A percentile compares a stretch with the other conserved stretches of the same genome.
Evolutionary conservation across 2,888 invertebrate species (phyloP).

Genomic region (Pecten maximus): DNA sequence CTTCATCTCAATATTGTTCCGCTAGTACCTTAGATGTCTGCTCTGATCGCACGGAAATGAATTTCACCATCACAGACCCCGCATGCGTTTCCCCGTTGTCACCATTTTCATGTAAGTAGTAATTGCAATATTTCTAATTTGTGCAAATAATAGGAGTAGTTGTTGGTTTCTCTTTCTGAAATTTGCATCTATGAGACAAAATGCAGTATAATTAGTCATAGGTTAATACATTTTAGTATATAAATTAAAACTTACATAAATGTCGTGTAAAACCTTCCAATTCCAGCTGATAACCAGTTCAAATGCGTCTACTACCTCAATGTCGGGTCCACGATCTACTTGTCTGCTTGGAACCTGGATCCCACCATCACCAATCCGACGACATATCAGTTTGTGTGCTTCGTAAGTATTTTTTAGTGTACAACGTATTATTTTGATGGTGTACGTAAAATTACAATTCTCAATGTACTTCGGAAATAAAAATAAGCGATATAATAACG

Average conservation of each 20-base stretch:
- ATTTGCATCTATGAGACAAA: no score
- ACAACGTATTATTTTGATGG: no score
- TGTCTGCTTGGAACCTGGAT: conserved; percentile 43
- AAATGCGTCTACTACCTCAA: conserved; percentile 38
- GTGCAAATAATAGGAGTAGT: no score
- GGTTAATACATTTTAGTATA: no score
- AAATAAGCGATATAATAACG: no score
- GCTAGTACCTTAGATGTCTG: conserved; percentile 42
- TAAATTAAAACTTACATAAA: no score
- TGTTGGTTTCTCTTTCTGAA: no score
- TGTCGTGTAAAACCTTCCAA: no score
- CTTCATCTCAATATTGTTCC: background rate
- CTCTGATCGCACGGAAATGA: conserved; percentile 37
- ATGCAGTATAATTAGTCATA: no score
- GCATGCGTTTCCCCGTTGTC: background rate
- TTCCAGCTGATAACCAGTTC: conserved; percentile 34
- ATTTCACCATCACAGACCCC: conserved; percentile 24
- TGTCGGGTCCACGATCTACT: background rate
- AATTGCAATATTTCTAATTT: no score
- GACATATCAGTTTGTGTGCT: conserved; percentile 38
- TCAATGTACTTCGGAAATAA: no score
- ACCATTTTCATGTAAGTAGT: background rate
- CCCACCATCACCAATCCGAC: background rate
- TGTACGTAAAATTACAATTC: no score
- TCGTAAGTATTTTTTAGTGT: conserved; percentile 17